Evolutionary conservation across 1,140 invertebrate species (phyloP).

Genomic region (Pseudomyrmex dendroicus): DNA sequence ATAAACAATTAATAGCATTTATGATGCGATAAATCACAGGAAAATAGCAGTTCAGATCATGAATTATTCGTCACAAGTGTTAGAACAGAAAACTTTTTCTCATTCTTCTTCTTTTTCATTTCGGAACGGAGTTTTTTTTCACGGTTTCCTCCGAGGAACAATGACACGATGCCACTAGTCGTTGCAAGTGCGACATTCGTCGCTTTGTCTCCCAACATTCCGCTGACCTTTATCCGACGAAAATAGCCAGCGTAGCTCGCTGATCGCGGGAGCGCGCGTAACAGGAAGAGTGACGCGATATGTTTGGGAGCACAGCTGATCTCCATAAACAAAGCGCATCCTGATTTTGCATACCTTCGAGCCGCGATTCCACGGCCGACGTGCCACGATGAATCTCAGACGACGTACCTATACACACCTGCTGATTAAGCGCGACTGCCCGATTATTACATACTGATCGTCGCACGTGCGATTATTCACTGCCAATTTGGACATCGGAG

Average conservation of each 20-base stretch:
- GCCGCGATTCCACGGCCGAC: conserved; percentile 12
- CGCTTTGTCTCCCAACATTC: conserved; percentile 42
- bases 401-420: conserved; percentile 54
- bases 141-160: neutral
- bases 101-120: neutral
- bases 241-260: conserved; percentile 66
- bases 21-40: neutral
- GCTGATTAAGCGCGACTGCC: conserved; percentile 58
- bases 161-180: neutral
- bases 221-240: conserved; percentile 72
- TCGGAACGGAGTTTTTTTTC: neutral
- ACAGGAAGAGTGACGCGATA: conserved; percentile 73
- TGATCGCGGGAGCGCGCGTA: conserved; percentile 51
- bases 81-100: neutral
- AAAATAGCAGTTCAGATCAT: neutral
- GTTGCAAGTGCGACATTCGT: conserved; percentile 19
- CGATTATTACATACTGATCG: conserved; percentile 77
- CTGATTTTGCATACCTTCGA: conserved; percentile 70
- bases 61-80: neutral
- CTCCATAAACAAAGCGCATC: conserved; percentile 81
- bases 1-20: neutral
- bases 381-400: conserved; percentile 45
- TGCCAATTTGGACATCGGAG: conserved; percentile 79
- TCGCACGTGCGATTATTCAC: conserved; percentile 67
- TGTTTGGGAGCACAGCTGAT: conserved; percentile 83